Evolutionary conservation across 2,888 invertebrate species (phyloP), one percentile per base, ranked within the genome.

Genomic region (Melinopterus prodromus): DNA sequence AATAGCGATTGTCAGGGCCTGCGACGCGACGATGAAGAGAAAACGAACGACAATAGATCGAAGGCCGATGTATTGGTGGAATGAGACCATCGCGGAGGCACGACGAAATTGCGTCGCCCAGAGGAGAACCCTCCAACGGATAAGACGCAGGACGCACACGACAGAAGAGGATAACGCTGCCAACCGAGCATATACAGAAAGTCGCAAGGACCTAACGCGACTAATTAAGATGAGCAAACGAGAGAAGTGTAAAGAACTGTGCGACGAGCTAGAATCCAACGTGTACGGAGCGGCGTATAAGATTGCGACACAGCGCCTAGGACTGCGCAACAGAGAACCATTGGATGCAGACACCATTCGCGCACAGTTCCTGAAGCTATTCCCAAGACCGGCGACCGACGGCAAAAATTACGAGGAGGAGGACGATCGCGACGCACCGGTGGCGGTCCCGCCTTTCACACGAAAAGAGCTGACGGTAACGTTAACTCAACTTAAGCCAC

Each of bases 241-340:
- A 70, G 14, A n/a, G 5, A 79, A 77, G 35, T 79, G 79, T 71
- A 78, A 77, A 14, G 36, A 70, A 36, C 14, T 79, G 14, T 77
- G 36, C 26, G 71, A 37, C 15, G 79, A 77, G 37, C 35, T 77
- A 35, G 79, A 79, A 16, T 14, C 38, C 36, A 77, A 77, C 71
- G 69, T 79, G 2, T 79, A 77, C 77, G 79, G 77, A 6, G 16
- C 37, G 16, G 79, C 53, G 7, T 79, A 79, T 26, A 69, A 71
- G 53, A 77, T 79, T 37, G 79, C 16, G 16, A 79, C 76, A n/a
- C 70, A 79, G 0, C 77, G 35, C 16, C 71, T 79, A 16, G 16
- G 71, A 14, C 6, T 14, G n/a, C 71, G 35, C 6, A 71, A 16
- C 12, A 71, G 16, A 71, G 12, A 14, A 5, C 12, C 12, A 6